phyloP scores from a whole-genome alignment of 2,113 vertebrate species.

The Clarias batrachus region DNA sequence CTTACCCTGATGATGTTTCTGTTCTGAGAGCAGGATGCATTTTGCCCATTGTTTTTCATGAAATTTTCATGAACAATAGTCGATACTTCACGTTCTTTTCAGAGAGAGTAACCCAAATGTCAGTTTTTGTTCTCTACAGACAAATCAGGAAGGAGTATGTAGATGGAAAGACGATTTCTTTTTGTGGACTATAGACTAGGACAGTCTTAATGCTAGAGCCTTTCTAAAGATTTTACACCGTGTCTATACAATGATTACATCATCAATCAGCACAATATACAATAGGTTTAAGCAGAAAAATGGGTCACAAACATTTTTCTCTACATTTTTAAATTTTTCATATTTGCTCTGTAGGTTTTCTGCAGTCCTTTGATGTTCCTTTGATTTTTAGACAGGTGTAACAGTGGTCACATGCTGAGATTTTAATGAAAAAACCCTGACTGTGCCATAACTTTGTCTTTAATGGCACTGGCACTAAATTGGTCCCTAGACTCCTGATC shows the following conservation, averaged over 20 bases:
- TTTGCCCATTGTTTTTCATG: neutral
- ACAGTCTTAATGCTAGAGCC: neutral
- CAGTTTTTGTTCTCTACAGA: neutral
- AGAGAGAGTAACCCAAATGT: neutral
- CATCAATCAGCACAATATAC: neutral
- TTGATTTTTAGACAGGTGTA: neutral
- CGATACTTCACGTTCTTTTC: neutral
- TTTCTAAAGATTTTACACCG: neutral
- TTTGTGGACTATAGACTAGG: neutral
- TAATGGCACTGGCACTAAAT: neutral
- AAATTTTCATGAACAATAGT: neutral
- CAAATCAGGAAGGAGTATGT: neutral
- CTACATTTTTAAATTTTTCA: neutral
- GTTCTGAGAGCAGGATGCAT: neutral
- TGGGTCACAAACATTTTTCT: neutral
- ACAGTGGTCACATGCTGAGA: neutral
- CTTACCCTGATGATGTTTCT: neutral
- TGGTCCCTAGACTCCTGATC: neutral
- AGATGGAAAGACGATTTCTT: neutral
- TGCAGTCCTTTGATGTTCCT: neutral
- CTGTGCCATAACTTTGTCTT: neutral
- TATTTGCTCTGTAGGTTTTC: neutral
- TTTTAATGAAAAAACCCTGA: neutral
- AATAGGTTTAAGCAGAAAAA: neutral
- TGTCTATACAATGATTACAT: neutral